A percentile compares a stretch with the other conserved stretches of the same genome.
phyloP scores from a whole-genome alignment of 2,113 vertebrate species.

The Nothobranchius kuhntae region DNA sequence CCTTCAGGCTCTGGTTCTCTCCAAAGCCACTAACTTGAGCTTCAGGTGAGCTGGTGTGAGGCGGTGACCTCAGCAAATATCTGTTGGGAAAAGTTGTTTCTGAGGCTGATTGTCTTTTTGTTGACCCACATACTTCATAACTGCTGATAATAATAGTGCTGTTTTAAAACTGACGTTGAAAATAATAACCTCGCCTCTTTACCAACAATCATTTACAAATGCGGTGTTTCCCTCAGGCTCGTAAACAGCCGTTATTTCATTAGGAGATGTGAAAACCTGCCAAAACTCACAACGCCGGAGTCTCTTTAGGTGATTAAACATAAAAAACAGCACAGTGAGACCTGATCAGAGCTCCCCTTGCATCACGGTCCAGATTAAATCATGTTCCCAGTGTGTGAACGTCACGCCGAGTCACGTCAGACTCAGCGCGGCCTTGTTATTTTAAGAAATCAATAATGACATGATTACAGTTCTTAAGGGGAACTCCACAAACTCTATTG shows the following conservation, averaged over 20 bases:
- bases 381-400: conserved; percentile 2
- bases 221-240: conserved; percentile 12
- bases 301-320: conserved; percentile 11
- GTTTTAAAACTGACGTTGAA: neutral
- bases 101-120: neutral
- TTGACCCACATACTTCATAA: neutral
- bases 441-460: conserved; percentile 1
- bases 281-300: conserved; percentile 19
- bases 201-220: neutral
- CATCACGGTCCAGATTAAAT: conserved; percentile 3
- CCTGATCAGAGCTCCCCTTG: neutral
- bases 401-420: neutral
- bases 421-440: conserved; percentile 7
- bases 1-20: conserved; percentile 83
- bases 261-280: conserved; percentile 7
- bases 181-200: neutral
- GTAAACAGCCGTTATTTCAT: conserved; percentile 32
- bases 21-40: conserved; percentile 73
- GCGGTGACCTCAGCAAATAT: neutral
- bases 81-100: neutral
- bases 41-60: conserved; percentile 57
- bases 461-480: conserved; percentile 11
- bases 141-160: conserved; percentile 12
- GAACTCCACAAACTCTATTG: neutral
- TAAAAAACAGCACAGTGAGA: neutral